Evolutionary conservation across 2,113 vertebrate species (phyloP).

Genomic region (Phrynocephalus versicolor): DNA sequence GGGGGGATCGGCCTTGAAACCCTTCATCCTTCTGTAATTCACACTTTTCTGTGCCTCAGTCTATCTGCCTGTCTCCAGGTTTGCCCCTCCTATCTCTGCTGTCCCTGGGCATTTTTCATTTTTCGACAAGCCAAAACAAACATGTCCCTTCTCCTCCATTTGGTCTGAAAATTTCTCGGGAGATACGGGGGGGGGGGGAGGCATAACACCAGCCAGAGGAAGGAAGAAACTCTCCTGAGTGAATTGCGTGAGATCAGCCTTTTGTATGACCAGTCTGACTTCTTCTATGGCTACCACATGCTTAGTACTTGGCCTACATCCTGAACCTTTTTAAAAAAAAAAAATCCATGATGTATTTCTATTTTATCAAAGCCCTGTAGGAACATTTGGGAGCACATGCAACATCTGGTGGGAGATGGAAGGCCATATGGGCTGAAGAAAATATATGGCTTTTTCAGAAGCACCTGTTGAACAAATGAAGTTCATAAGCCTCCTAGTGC

Average conservation of each 20-base stretch:
- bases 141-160: too few species aligned
- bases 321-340: too few species aligned
- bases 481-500: neutral
- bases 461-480: neutral
- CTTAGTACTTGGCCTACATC: neutral
- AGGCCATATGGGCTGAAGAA: neutral
- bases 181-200: neutral
- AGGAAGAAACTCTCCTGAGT: neutral
- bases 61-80: too few species aligned
- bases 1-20: too few species aligned
- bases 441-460: neutral
- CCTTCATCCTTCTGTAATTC: too few species aligned
- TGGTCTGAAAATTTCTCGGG: neutral
- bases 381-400: neutral
- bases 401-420: neutral
- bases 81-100: too few species aligned
- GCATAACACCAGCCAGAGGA: too few species aligned
- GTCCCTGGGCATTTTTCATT: too few species aligned
- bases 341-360: neutral
- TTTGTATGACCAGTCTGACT: neutral
- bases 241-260: neutral
- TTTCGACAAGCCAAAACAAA: too few species aligned
- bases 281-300: neutral
- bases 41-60: too few species aligned
- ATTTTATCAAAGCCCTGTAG: neutral